Conservation (phyloP, 2,888 invertebrate genomes). For the Xylophagus ater region DNA sequence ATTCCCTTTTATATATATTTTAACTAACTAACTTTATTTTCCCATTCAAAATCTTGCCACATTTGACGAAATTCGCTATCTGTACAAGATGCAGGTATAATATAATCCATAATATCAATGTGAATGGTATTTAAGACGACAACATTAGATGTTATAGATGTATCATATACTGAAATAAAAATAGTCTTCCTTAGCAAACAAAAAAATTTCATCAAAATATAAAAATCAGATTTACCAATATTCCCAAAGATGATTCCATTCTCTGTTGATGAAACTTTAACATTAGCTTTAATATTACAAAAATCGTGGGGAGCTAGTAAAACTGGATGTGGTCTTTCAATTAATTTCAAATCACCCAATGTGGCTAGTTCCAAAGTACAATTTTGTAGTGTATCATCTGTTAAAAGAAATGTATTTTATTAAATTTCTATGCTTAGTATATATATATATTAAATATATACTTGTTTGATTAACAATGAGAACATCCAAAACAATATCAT, state of each 20-base stretch:
- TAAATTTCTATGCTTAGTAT: neutral
- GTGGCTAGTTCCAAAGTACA: conserved; percentile 96
- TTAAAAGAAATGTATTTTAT: conserved; percentile 12
- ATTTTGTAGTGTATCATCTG: conserved; percentile 90
- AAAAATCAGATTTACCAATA: conserved; percentile 67
- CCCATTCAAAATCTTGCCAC: conserved; percentile 99
- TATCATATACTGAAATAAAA: conserved; percentile 72
- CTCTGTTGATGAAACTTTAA: conserved; percentile 98
- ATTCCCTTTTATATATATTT: neutral
- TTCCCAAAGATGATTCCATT: conserved; percentile 99
- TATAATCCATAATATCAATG: conserved; percentile 99
- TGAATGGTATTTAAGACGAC: conserved; percentile 98
- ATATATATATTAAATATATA: conserved; percentile 27
- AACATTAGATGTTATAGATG: conserved; percentile 66
- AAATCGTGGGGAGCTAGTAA: conserved; percentile 95
- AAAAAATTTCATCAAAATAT: too few relatives aligned
- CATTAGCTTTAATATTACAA: conserved; percentile 95
- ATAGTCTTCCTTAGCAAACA: neutral
- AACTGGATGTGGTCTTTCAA: conserved; percentile 92
- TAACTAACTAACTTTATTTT: conserved; percentile 69
- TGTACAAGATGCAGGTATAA: conserved; percentile 86
- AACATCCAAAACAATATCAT: conserved; percentile 96
- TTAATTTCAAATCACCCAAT: conserved; percentile 91
- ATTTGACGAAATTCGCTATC: conserved; percentile 96
- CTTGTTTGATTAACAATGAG: conserved; percentile 96